A percentile compares a stretch with the other conserved stretches of the same genome.
phyloP scores from a whole-genome alignment of 1,140 invertebrate species.

The Drosophila bocki region DNA sequence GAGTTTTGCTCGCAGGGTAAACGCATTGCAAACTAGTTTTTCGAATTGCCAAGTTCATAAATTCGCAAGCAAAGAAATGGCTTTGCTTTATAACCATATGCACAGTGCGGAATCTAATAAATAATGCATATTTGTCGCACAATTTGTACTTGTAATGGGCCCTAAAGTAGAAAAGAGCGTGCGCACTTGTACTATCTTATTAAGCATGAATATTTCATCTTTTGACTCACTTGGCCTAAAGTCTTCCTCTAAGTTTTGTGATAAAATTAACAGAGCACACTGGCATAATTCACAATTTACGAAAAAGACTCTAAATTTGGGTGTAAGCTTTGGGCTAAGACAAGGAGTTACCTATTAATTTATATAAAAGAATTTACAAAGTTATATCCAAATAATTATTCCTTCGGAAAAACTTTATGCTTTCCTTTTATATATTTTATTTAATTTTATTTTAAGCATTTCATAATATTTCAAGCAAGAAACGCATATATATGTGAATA shows the following conservation, averaged over 20 bases:
- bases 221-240: too few relatives aligned
- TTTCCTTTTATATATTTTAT: too few relatives aligned
- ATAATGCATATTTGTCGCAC: conserved; percentile 32
- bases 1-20: conserved; percentile 8
- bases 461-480: too few relatives aligned
- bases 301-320: background rate
- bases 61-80: background rate
- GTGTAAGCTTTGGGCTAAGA: background rate
- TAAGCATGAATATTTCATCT: background rate
- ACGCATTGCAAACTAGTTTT: conserved; percentile 30
- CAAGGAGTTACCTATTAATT: background rate
- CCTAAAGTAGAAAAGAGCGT: background rate
- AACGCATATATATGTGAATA: too few relatives aligned
- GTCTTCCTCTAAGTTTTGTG: background rate
- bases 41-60: conserved; percentile 26
- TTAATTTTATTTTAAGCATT: too few relatives aligned
- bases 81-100: conserved; percentile 5
- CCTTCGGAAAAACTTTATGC: too few relatives aligned
- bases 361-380: too few relatives aligned
- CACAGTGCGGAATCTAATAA: conserved; percentile 22
- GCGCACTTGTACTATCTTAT: conserved; percentile 1
- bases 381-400: too few relatives aligned
- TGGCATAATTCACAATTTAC: conserved; percentile 11
- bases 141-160: conserved; percentile 11
- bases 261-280: background rate